Conservation (phyloP, 2,888 invertebrate species). For the Drosophila colorata region DNA sequence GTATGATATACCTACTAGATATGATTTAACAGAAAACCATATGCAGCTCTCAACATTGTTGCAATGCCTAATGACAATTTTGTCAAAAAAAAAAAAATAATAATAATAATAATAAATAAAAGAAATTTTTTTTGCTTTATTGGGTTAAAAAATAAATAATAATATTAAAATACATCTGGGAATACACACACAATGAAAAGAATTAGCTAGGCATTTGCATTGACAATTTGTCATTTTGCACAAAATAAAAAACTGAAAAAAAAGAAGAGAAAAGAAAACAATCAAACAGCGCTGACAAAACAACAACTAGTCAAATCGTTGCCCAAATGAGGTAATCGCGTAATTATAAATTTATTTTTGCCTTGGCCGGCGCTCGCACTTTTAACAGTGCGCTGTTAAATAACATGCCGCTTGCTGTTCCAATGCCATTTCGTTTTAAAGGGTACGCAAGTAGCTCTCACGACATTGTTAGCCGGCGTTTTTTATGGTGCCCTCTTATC, state of each 20-base stretch:
- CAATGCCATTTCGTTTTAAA: constrained; percentile 30
- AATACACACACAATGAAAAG: constrained; percentile 11
- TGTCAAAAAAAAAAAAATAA: not conserved
- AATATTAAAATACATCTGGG: constrained; percentile 13
- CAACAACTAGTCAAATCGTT: constrained; percentile 78
- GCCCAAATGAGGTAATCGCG: constrained; percentile 83
- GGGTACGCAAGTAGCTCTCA: constrained; percentile 8
- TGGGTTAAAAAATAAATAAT: constrained; percentile 1
- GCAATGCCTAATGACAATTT: not conserved
- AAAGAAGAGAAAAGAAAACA: constrained; percentile 32
- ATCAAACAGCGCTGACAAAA: constrained; percentile 26
- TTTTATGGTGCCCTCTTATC: constrained; percentile 59
- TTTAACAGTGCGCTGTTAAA: constrained; percentile 58
- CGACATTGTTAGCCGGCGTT: constrained; percentile 55
- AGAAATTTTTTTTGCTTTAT: constrained; percentile 3
- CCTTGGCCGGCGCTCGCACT: constrained; percentile 42
- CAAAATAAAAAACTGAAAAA: constrained; percentile 13
- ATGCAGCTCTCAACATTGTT: constrained; percentile 2
- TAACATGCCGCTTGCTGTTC: constrained; percentile 24
- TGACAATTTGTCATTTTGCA: constrained; percentile 60
- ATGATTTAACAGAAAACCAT: too few relatives aligned
- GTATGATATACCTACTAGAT: too few relatives aligned
- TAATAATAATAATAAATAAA: too few relatives aligned
- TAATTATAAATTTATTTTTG: constrained; percentile 80
- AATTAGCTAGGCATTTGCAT: constrained; percentile 50